Evolutionary conservation across 2,888 invertebrate genomes (phyloP), one percentile per base, ranked within the genome.

Genomic region (Apodemia zela): DNA sequence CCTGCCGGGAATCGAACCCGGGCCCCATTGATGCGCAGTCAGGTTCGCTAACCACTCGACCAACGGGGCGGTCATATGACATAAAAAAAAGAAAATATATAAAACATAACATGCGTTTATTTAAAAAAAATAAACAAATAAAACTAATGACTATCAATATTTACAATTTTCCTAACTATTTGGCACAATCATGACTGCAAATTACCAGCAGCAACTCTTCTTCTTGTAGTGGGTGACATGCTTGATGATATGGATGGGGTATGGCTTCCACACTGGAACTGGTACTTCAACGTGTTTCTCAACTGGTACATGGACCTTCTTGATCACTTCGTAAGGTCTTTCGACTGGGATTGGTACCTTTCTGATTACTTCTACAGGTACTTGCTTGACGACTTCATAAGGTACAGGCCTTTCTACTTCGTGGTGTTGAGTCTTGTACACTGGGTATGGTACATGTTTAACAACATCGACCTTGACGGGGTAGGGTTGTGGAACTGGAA

Each of bases 201-300:
- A 67, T 73, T 73, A 90, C 87, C 90, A 89, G 75, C 89, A 86
- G 75, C 87, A 85, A 76, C 81, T 83, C 80, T 90, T 89, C 80
- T 89, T 88, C 72, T 89, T 81, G 81, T 90, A 89, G 73, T 91
- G 91, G 67, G 89, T 90, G 60, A 91, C 82, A 77, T 91, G 91
- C 69, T 91, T 91, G 77, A 90, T 89, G 76, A 91, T 86, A 72
- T 91, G 90, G 64, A 91, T 76, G 0, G 89, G 91, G 76, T 87
- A 84, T 0, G 91, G 89, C 77, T 91, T 89, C 89, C 89, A 90
- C 11, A 90, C 82, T 8, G 85, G 72, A n/a, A 86, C 85, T 61
- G 84, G 90, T 4, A 91, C 89, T 63, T 90, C 85, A 0, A 91
- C 83, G 71, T 84, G 85, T 73, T 90, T 91, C 71, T 84, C 87